Evolutionary conservation across 2,888 invertebrate genomes (phyloP), one percentile per base, ranked within the genome.

Genomic region (Barypeithes pellucidus): DNA sequence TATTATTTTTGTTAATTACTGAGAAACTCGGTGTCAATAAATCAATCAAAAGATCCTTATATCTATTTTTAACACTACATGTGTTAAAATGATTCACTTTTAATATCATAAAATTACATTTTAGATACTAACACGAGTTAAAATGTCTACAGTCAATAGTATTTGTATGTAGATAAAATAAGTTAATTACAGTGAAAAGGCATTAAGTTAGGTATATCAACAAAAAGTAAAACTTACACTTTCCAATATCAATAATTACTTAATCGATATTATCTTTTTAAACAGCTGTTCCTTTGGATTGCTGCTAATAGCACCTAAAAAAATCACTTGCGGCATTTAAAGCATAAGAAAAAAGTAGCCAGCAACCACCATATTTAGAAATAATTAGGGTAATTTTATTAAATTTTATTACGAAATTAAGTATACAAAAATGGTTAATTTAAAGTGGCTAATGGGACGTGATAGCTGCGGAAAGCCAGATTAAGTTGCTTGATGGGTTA

Each of bases 351-450:
- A 52, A 52, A 52, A 24, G 29, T 54, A 54, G 54, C 54, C 54
- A 54, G 29, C 54, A 54, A 54, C 22, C 14, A 0, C 67, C 67
- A 36, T 68, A 68, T 68, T 47, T 68, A 68, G 60, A 68, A 22
- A 68, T 68, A 43, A 68, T 68, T 59, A 39, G 22, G 33, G 60
- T 47, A 68, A 68, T 68, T 68, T 67, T 22, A n/a, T 29, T 60
- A 60, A 67, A 67, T 59, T 67, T 68, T 60, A 68, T 68, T 68
- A 60, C 60, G 60, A 60, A 60, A 47, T 57, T 59, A 43, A 47
- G 47, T 50, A 50, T 68, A 57, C 59, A 18, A 68, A 59, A 68
- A 68, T 60, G 33, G 59, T 36, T 54, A 59, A 67, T 66, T 66
- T 57, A 29, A 45, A 41, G 41, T 54, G n/a, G 57, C 67, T 67